A percentile compares a stretch with the other conserved stretches of the same genome.
Conservation (phyloP, 2,797 vertebrate species). For the Brachymystax lenok region DNA sequence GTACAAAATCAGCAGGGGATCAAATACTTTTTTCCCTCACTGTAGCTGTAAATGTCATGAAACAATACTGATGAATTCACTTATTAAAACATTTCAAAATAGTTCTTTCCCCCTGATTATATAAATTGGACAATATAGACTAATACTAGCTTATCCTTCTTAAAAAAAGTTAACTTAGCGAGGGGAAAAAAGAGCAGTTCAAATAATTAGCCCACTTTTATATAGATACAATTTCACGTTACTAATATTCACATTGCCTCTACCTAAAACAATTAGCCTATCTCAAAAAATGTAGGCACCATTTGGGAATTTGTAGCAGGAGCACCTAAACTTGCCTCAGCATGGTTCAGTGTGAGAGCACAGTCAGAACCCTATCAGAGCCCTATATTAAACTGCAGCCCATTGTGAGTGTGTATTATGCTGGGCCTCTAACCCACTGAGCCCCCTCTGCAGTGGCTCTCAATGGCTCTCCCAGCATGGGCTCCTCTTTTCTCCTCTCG, state of each 20-base stretch:
- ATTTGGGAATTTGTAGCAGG: background rate
- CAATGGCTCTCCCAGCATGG: slow-evolving; percentile 18
- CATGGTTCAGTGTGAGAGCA: background rate
- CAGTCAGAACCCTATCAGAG: no score
- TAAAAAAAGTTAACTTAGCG: background rate
- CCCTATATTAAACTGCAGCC: no score
- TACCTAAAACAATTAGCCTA: background rate
- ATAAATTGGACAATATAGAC: no score
- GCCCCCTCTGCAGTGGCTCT: background rate
- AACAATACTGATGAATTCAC: background rate
- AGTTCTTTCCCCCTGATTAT: no score
- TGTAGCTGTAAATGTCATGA: background rate
- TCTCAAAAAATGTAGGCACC: background rate
- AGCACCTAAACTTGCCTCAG: background rate
- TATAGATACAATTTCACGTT: background rate
- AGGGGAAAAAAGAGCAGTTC: background rate
- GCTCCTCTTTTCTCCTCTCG: background rate
- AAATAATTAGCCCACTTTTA: background rate
- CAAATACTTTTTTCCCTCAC: no score
- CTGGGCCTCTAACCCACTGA: background rate
- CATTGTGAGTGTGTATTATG: slow-evolving; percentile 33
- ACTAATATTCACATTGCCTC: background rate
- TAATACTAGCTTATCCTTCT: background rate
- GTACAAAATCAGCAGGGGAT: no score
- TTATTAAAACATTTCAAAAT: background rate